A percentile compares a stretch with the other conserved stretches of the same genome.
Evolutionary conservation across 2,797 vertebrate genomes (phyloP).

Genomic region (Arctocebus calabarensis): DNA sequence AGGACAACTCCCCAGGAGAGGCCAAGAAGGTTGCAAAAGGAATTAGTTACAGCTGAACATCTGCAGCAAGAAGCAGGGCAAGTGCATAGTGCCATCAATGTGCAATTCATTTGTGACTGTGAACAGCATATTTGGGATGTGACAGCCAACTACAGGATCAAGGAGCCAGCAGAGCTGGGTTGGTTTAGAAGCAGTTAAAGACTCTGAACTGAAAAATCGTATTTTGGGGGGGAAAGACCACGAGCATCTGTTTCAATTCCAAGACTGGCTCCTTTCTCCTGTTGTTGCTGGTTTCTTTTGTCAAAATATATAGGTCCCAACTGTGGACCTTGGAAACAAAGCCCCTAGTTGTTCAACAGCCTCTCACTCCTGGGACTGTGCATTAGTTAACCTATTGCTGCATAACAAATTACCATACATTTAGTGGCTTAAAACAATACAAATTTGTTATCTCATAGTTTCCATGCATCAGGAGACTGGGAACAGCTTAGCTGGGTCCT

Average conservation of each 20-base stretch:
- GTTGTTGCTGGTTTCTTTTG: constrained; percentile 66
- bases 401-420: constrained; percentile 32
- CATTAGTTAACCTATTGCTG: constrained; percentile 59
- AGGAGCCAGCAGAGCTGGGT: constrained; percentile 72
- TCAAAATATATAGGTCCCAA: constrained; percentile 39
- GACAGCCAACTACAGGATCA: constrained; percentile 71
- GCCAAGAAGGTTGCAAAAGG: constrained; percentile 51
- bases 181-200: constrained; percentile 76
- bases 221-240: constrained; percentile 44
- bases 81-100: constrained; percentile 70
- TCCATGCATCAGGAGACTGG: constrained; percentile 40
- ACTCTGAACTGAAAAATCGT: constrained; percentile 69
- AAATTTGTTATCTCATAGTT: constrained; percentile 54
- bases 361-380: constrained; percentile 22
- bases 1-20: constrained; percentile 19
- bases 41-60: constrained; percentile 69
- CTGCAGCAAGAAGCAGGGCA: constrained; percentile 58
- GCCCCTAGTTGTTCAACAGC: constrained; percentile 28
- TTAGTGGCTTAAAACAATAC: constrained; percentile 55
- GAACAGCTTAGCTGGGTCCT: constrained; percentile 20
- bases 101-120: constrained; percentile 73
- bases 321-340: constrained; percentile 49
- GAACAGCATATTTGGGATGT: constrained; percentile 72
- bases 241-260: constrained; percentile 76
- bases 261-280: constrained; percentile 55